Conservation (phyloP, 2,113 vertebrate genomes). For the Nanorana parkeri region DNA sequence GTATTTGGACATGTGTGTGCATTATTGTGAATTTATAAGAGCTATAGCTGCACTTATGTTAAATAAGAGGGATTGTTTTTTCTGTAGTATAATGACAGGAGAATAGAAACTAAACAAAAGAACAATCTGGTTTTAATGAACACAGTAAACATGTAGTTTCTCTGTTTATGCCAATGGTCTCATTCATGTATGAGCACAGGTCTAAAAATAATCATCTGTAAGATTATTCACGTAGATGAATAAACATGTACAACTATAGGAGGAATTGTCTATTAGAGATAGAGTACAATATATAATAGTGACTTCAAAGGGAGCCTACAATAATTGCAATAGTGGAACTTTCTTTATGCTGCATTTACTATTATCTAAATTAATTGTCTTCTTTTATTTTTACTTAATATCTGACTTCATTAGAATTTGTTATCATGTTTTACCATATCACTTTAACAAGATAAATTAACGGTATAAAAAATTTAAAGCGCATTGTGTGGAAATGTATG, state of each 20-base stretch:
- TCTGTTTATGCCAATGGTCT: background rate
- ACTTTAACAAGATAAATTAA: no score
- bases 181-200: background rate
- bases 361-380: background rate
- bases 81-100: background rate
- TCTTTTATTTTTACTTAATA: background rate
- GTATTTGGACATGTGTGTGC: no score
- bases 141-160: background rate
- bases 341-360: background rate
- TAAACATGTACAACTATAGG: slow-evolving; percentile 5
- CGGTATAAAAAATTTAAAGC: no score
- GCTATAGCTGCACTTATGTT: background rate
- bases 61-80: background rate
- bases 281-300: slow-evolving; percentile 11
- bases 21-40: background rate
- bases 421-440: no score
- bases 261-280: slow-evolving; percentile 20
- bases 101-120: slow-evolving; percentile 5
- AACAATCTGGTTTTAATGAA: slow-evolving; percentile 24
- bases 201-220: slow-evolving; percentile 10
- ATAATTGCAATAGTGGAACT: background rate
- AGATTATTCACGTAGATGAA: slow-evolving; percentile 9
- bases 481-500: no score
- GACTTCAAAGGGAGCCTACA: slow-evolving; percentile 4
- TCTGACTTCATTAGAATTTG: background rate